phyloP scores from a whole-genome alignment of 2,113 vertebrate species.

The Anarrhichthys ocellatus region DNA sequence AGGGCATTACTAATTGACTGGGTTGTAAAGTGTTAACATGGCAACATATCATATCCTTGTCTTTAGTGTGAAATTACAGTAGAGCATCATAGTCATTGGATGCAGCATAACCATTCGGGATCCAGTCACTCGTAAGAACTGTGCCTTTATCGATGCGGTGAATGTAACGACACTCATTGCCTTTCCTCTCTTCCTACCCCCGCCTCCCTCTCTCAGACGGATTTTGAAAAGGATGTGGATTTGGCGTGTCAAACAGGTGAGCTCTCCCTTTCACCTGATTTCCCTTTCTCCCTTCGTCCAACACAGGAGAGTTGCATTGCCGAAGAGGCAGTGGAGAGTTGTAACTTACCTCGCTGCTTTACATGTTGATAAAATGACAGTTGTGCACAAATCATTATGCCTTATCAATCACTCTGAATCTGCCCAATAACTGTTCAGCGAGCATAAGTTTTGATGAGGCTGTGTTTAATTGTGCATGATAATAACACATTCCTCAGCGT shows the following conservation, averaged over 20 bases:
- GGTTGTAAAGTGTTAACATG: conserved; percentile 30
- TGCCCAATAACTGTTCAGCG: conserved; percentile 58
- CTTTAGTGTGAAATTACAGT: conserved; percentile 10
- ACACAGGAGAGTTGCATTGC: conserved; percentile 47
- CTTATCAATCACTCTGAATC: conserved; percentile 72
- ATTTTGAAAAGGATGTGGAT: conserved; percentile 99
- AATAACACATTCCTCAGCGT: conserved; percentile 54
- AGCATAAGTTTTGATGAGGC: conserved; percentile 62
- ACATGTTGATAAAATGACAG: conserved; percentile 44
- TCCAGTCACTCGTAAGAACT: conserved; percentile 32
- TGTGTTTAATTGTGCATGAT: conserved; percentile 74
- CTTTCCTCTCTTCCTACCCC: conserved; percentile 38
- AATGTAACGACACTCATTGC: conserved; percentile 31
- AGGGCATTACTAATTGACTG: conserved; percentile 18
- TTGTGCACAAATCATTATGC: conserved; percentile 57
- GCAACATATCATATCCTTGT: conserved; percentile 37
- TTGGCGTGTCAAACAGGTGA: conserved; percentile 98
- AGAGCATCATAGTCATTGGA: conserved; percentile 29
- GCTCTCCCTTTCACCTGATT: conserved; percentile 42
- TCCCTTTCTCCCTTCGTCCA: conserved; percentile 23
- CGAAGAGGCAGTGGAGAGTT: conserved; percentile 10
- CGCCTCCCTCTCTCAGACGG: conserved; percentile 87
- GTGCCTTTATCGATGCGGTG: conserved; percentile 15
- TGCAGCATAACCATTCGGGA: conserved; percentile 35
- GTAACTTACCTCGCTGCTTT: conserved; percentile 22